These are phyloP conservation scores for Platysternon megacephalum DNA, from an alignment of 2,113 vertebrate species.

Conservation along the genomic window DNA sequence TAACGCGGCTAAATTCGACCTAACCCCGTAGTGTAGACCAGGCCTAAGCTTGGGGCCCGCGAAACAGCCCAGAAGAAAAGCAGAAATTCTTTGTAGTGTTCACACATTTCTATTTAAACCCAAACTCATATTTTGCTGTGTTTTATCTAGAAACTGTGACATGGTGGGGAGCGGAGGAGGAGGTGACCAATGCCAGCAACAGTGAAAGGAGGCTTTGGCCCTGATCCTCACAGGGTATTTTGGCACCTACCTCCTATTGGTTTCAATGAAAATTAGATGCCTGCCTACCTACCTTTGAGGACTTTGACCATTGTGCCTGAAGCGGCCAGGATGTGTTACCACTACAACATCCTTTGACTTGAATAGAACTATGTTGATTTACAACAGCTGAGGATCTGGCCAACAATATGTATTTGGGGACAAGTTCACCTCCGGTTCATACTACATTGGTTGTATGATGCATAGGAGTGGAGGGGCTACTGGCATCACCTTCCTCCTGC, in stretches of 20 bases:
- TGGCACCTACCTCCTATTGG: neutral
- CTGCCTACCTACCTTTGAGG: neutral
- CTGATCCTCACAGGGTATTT: neutral
- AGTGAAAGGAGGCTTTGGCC: neutral
- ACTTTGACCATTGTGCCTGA: no score
- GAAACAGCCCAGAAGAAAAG: neutral
- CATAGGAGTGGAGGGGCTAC: neutral
- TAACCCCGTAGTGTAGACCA: no score
- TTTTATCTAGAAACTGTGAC: neutral
- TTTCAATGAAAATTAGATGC: neutral
- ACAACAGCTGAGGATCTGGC: neutral
- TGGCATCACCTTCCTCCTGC: neutral
- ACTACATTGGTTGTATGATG: neutral
- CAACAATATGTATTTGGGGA: neutral
- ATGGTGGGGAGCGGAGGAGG: neutral
- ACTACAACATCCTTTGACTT: neutral
- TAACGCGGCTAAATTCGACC: no score
- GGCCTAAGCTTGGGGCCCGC: neutral
- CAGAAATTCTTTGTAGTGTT: fast-evolving
- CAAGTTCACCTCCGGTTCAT: neutral
- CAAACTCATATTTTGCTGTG: neutral
- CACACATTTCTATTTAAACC: neutral
- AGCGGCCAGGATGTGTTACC: no score
- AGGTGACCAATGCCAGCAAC: neutral
- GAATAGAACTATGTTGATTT: neutral